Base-by-base conservation (phyloP, 2,888 invertebrate species). In the Amphipyra berbera region DNA sequence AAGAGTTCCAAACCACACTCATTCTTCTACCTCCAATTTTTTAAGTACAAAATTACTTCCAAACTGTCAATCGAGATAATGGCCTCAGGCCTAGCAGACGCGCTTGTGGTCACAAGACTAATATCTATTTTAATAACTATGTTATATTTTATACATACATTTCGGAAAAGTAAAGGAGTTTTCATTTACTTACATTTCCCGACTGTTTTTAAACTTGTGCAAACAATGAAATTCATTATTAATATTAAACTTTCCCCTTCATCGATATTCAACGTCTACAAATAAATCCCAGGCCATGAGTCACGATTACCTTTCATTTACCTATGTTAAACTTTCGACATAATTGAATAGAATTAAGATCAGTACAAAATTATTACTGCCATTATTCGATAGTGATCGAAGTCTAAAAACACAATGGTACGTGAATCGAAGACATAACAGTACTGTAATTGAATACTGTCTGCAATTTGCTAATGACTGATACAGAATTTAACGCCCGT, bases 321-420 rank as follows among this genome's bases (percentile, higher is more conserved):
- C 7, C 37, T 38, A 63, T 59, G 48, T 71, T 56, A 37, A 71
- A 72, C 56, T 76, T 76, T 65, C 47, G 33, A 60, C 30, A n/a
- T 64, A 48, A 76, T 76, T 57, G 76, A 76, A 61, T 73, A 12
- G 76, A 50, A 61, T 58, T 55, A 46, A 49, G 38, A 72, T 72
- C 56, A 50, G 66, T 52, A 46, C 30, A 12, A 35, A 72, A 76
- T 66, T 48, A 65, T 71, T 41, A 30, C 48, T 37, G 55, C 37
- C 48, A 58, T 71, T 73, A 66, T 38, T 9, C 4, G 60, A 71
- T 61, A 71, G 58, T 40, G 57, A 65, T 70, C 50, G 21, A 35
- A 33, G 40, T 53, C 35, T 57, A 48, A 71, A 61, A 71, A 57
- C 13, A 71, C 50, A 73, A 61, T 76, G 45, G 48, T 37, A 56